Base-by-base conservation (phyloP, 2,113 vertebrate species). In the Sakesphorus luctuosus region DNA sequence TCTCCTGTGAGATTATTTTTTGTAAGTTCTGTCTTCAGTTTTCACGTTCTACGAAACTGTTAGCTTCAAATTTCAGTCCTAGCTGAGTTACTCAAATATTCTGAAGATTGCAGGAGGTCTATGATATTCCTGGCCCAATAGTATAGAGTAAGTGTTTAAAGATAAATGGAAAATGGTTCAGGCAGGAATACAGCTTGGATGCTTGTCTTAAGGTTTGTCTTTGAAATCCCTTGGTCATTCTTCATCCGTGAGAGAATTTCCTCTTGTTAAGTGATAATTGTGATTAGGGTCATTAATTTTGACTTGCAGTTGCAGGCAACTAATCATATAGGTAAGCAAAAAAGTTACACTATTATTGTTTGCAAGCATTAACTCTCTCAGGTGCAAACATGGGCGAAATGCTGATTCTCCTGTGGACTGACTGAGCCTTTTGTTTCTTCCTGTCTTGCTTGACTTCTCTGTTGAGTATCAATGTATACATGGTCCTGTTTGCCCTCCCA, bases 271-370 rank as follows among this genome's bases (percentile, higher is more conserved):
- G 50, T 76, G 72, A 56, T 44, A 83, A 35, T 90, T 93, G 47
- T 80, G 56, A 89, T 43, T 55, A 52, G 59, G 38, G 10, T 26
- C 33, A 40, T 95, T 94, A 92, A 90, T 92, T 95, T 88, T 92
- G 63, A 8, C 55, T 84, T 81, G 38, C 33, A 71, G 49, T 87
- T 95, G 33, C 47, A 84, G 61, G 8, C 86, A 89, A 63, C 93
- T 94, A 90, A 88, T 92, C 58, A 81, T 89, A 63, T 46, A 84
- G 56, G 38, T 65, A 74, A 74, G 29, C 31, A 53, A 94, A 85
- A 35, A 55, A 66, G 58, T 52, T 49, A 53, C 73, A 85, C 72
- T 68, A 79, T 78, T 85, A 50, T n/a, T 69, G 18, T 88, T 94
- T 90, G 59, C 43, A n/a, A 74, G 17, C 61, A 81, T 84, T 84